These are phyloP conservation scores for Nymphicus hollandicus DNA, from an alignment of 2,113 vertebrate genomes.

Conservation along the genomic window DNA sequence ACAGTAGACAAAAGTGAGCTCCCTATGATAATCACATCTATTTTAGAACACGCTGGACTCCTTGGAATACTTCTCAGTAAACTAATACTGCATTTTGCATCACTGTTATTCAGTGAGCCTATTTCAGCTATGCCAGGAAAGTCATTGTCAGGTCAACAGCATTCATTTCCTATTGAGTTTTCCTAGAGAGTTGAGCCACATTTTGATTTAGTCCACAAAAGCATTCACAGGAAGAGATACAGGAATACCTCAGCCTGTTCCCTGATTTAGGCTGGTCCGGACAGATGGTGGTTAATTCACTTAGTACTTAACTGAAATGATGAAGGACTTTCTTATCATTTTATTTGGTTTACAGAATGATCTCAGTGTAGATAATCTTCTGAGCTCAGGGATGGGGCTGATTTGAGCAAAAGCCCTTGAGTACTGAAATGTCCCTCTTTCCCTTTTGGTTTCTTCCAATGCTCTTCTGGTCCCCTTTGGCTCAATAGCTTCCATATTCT, in stretches of 20 bases:
- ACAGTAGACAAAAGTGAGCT: not conserved
- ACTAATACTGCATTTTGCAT: not conserved
- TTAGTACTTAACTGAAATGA: not conserved
- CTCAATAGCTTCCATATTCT: constrained; percentile 11
- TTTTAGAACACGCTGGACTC: not conserved
- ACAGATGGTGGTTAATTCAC: not conserved
- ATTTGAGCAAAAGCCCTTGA: not conserved
- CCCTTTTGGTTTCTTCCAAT: not conserved
- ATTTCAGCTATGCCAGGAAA: not conserved
- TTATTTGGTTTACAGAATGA: not conserved
- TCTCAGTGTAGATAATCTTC: not conserved
- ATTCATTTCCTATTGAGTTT: not conserved
- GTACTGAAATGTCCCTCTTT: not conserved
- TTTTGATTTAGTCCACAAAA: not conserved
- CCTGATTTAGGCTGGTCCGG: not conserved
- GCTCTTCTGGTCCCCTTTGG: constrained; percentile 31
- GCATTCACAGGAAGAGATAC: not conserved
- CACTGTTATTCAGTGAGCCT: not conserved
- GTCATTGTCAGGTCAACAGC: not conserved
- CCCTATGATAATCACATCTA: not conserved
- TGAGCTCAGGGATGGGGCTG: not conserved
- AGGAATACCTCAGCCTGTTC: not conserved
- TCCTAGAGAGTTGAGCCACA: not conserved
- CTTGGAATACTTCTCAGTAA: not conserved
- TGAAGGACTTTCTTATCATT: not conserved